A percentile compares a stretch with the other conserved stretches of the same genome.
Evolutionary conservation across 1,140 invertebrate genomes (phyloP).

Genomic region (Drosophila auraria): DNA sequence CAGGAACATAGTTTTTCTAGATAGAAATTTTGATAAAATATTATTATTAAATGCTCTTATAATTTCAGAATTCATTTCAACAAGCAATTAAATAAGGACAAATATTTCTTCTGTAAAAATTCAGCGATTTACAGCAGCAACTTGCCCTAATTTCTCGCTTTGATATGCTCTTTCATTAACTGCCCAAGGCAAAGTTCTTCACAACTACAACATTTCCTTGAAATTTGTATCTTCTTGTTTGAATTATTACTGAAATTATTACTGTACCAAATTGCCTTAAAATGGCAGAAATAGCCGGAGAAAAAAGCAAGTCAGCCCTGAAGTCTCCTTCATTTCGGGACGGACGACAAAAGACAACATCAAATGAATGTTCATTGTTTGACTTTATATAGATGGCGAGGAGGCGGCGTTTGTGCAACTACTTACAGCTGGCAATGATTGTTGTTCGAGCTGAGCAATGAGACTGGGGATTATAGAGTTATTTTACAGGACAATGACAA

Average conservation of each 20-base stretch:
- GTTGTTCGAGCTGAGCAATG: constrained; percentile 51
- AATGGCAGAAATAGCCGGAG: constrained; percentile 14
- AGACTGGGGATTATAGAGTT: constrained; percentile 56
- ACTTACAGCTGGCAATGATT: constrained; percentile 59
- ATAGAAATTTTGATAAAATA: not conserved
- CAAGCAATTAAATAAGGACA: constrained; percentile 4
- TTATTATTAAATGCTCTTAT: not conserved
- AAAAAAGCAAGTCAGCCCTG: constrained; percentile 5
- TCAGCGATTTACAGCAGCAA: not conserved
- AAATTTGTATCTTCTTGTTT: constrained; percentile 15
- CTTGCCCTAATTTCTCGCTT: constrained; percentile 23
- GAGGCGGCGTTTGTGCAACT: constrained; percentile 44
- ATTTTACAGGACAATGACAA: constrained; percentile 61
- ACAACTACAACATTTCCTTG: constrained; percentile 2
- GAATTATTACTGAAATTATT: constrained; percentile 33
- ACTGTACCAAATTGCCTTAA: constrained; percentile 26
- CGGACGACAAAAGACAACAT: constrained; percentile 33
- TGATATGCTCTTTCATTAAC: constrained; percentile 26
- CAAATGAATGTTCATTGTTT: constrained; percentile 57
- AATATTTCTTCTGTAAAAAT: not conserved
- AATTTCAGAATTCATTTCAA: not conserved
- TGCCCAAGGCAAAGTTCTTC: constrained; percentile 12
- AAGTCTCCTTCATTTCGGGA: constrained; percentile 11
- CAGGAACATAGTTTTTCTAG: too few species aligned
- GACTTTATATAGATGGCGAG: constrained; percentile 27